phyloP scores from a whole-genome alignment of 2,797 vertebrate species.

The Brachyalestes nurse region DNA sequence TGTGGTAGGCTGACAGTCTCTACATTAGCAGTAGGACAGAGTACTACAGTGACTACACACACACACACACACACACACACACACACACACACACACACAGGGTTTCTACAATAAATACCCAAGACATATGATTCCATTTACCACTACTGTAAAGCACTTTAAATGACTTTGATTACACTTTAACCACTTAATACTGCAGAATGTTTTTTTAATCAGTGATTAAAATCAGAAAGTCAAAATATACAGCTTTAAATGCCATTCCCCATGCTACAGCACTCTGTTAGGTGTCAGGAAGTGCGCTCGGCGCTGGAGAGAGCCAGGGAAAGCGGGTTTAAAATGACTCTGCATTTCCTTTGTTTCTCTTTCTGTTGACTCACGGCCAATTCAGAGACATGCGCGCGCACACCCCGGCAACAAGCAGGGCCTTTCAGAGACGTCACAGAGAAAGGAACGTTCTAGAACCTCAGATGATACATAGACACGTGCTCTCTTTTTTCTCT shows the following conservation, averaged over 20 bases:
- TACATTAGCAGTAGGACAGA: constrained; percentile 1
- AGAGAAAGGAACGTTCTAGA: constrained; percentile 44
- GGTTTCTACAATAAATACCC: too few relatives aligned
- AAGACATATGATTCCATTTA: too few relatives aligned
- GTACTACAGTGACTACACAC: too few relatives aligned
- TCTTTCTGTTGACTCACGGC: constrained; percentile 68
- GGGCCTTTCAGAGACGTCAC: constrained; percentile 63
- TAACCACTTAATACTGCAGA: too few relatives aligned
- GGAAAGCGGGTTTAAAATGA: constrained; percentile 61
- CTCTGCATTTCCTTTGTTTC: constrained; percentile 74
- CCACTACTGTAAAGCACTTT: too few relatives aligned
- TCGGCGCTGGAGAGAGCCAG: not conserved
- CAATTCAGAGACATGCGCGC: constrained; percentile 26
- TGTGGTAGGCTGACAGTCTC: not conserved
- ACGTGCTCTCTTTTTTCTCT: constrained; percentile 31
- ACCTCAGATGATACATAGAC: constrained; percentile 55
- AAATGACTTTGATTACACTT: too few relatives aligned
- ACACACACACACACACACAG: too few relatives aligned
- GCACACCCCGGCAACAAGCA: constrained; percentile 48
- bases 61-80: too few relatives aligned
- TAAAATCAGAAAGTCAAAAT: too few relatives aligned
- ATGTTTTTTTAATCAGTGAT: too few relatives aligned
- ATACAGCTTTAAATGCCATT: too few relatives aligned
- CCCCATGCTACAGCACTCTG: not conserved
- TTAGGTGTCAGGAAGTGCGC: constrained; percentile 25